These are phyloP conservation scores for Pagetopsis macropterus DNA, from an alignment of 2,797 vertebrate genomes.

Conservation along the genomic window DNA sequence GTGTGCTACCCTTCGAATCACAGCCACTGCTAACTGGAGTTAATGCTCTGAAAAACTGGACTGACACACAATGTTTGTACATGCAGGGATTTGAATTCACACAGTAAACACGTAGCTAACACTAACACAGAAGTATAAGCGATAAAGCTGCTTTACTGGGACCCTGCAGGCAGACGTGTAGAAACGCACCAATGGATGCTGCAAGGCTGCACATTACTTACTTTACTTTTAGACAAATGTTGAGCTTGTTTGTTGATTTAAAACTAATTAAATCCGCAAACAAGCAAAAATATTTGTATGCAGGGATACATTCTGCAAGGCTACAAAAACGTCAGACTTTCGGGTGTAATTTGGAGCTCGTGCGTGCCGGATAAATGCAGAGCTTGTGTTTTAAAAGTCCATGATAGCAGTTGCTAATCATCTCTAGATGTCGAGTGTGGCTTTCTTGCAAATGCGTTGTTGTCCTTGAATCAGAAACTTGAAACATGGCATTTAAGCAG, in stretches of 20 bases:
- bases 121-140: neutral
- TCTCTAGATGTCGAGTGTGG: neutral
- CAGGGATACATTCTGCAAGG: neutral
- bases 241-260: no score
- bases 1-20: neutral
- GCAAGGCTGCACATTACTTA: neutral
- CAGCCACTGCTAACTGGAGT: slow-evolving; percentile 13
- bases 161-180: neutral
- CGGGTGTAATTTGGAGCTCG: neutral
- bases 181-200: neutral
- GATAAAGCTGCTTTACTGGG: neutral
- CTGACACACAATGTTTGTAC: neutral
- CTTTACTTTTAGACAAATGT: no score
- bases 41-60: slow-evolving; percentile 13
- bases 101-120: neutral
- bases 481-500: neutral
- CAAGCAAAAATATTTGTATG: no score
- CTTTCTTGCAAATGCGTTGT: neutral
- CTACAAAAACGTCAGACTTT: neutral
- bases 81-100: neutral
- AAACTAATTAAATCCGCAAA: no score
- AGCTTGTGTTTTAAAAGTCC: neutral
- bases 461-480: neutral
- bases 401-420: neutral
- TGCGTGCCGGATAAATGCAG: neutral